Conservation (phyloP, 2,113 vertebrate species). For the Lutjanus erythropterus region DNA sequence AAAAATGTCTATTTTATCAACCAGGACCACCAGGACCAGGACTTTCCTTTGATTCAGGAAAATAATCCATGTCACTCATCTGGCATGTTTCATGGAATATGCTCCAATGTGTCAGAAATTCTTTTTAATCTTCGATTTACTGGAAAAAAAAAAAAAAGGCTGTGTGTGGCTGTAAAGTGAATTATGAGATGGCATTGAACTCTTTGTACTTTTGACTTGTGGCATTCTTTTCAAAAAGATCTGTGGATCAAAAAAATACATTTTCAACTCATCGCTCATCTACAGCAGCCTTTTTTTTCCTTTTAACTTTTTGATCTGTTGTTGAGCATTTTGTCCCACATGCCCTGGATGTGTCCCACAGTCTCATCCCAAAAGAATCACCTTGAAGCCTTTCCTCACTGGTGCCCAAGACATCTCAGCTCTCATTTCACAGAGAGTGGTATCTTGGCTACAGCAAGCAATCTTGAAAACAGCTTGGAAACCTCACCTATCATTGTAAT, state of each 20-base stretch:
- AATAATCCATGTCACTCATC: neutral
- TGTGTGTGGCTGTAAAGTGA: neutral
- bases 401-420: neutral
- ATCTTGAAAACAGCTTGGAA: neutral
- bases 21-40: no score
- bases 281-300: neutral
- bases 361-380: neutral
- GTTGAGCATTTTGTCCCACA: neutral
- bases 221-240: neutral
- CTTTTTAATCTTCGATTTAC: neutral
- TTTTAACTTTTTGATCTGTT: neutral
- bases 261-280: neutral
- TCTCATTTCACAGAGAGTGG: neutral
- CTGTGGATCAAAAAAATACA: neutral
- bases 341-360: no score
- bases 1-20: neutral
- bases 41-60: slow-evolving; percentile 11
- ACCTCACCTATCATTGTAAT: no score
- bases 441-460: neutral
- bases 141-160: neutral
- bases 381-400: neutral
- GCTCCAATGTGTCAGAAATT: neutral
- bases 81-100: slow-evolving; percentile 3
- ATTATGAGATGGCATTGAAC: neutral
- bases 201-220: neutral